These are phyloP conservation scores for Drosophila nigromelanica DNA, from an alignment of 1,140 invertebrate genomes.

Conservation along the genomic window DNA sequence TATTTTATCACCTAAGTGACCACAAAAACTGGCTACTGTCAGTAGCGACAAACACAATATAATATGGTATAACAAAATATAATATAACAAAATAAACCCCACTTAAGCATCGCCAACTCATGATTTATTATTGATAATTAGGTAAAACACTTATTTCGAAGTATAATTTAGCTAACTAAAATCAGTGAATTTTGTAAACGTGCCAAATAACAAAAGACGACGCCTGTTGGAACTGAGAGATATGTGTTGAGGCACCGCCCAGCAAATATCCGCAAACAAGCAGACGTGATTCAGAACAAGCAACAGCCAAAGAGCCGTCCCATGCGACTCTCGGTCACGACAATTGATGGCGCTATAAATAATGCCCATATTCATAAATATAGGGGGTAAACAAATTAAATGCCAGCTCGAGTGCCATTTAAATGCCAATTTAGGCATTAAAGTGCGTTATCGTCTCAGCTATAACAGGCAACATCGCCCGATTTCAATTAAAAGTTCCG, in stretches of 20 bases:
- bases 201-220: slow-evolving; percentile 1
- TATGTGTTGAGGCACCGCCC: not conserved
- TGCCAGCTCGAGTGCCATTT: slow-evolving; percentile 37
- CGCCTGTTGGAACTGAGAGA: not conserved
- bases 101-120: too few species aligned
- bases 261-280: slow-evolving; percentile 24
- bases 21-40: not conserved
- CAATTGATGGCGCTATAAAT: slow-evolving; percentile 58
- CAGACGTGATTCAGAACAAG: slow-evolving; percentile 25
- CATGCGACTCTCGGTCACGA: not conserved
- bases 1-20: too few species aligned
- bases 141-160: not conserved
- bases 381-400: slow-evolving; percentile 33
- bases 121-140: not conserved
- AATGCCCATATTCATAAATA: slow-evolving; percentile 36
- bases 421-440: slow-evolving; percentile 46
- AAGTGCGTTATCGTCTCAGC: slow-evolving; percentile 49
- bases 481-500: slow-evolving; percentile 74
- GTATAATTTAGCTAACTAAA: not conserved
- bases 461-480: not conserved
- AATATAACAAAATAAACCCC: not conserved
- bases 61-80: not conserved
- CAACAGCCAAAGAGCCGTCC: not conserved
- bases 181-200: not conserved
- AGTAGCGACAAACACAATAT: not conserved